phyloP scores from a whole-genome alignment of 2,113 vertebrate species.

The Vombatus ursinus region DNA sequence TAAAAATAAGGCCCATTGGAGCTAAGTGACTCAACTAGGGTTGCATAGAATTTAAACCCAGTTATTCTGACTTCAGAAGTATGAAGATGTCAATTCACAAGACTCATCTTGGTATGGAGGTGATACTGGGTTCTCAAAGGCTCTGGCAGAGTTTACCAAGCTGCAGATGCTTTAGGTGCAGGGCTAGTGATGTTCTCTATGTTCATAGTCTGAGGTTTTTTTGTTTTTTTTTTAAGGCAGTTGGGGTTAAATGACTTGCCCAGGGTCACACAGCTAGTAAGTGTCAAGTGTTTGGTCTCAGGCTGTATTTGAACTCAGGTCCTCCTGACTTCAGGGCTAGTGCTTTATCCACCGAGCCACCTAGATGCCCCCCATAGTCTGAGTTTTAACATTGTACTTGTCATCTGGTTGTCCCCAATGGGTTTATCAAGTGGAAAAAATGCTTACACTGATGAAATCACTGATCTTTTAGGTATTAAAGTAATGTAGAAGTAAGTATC shows the following conservation, averaged over 20 bases:
- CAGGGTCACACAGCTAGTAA: no score
- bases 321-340: no score
- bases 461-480: background rate
- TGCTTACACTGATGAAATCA: background rate
- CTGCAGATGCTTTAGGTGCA: background rate
- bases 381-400: background rate
- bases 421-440: background rate
- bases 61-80: background rate
- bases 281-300: no score
- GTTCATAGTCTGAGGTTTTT: background rate
- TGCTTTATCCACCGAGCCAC: no score
- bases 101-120: background rate
- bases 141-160: background rate
- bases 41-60: background rate
- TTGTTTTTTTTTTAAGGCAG: no score
- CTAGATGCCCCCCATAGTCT: background rate
- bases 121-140: background rate
- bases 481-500: background rate
- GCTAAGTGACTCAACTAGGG: background rate
- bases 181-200: background rate
- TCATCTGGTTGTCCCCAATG: background rate
- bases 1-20: background rate
- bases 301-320: no score
- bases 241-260: no score
- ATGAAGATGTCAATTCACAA: background rate